phyloP scores from a whole-genome alignment of 2,797 vertebrate genomes.

The Sciurus carolinensis region DNA sequence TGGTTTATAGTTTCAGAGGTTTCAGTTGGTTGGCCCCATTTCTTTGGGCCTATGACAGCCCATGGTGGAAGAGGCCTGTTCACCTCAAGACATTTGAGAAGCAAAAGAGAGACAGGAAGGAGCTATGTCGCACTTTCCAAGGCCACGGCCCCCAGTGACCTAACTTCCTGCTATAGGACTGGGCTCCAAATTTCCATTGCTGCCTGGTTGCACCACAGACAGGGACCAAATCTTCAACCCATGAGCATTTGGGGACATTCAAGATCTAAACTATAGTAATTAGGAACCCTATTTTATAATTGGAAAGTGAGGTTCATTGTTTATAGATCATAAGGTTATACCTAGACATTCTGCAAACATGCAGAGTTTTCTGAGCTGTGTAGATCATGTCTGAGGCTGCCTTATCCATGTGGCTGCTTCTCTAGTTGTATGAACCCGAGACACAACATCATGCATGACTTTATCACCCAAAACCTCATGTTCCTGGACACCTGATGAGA shows the following conservation, averaged over 20 bases:
- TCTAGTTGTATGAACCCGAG: too few relatives aligned
- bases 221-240: not conserved
- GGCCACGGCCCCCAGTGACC: rapidly evolving
- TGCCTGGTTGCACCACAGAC: not conserved
- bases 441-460: too few relatives aligned
- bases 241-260: not conserved
- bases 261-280: not conserved
- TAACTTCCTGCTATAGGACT: not conserved
- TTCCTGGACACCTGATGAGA: too few relatives aligned
- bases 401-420: too few relatives aligned
- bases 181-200: too few relatives aligned
- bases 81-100: not conserved
- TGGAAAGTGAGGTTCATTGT: not conserved
- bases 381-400: rapidly evolving
- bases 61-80: not conserved
- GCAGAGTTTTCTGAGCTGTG: too few relatives aligned
- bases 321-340: not conserved
- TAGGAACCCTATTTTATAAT: not conserved
- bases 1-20: not conserved
- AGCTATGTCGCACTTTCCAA: not conserved
- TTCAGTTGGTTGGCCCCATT: not conserved
- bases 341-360: too few relatives aligned
- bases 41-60: too few relatives aligned
- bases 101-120: not conserved
- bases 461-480: too few relatives aligned